Conservation (phyloP, 2,797 vertebrate species). For the Prunella strophiata region DNA sequence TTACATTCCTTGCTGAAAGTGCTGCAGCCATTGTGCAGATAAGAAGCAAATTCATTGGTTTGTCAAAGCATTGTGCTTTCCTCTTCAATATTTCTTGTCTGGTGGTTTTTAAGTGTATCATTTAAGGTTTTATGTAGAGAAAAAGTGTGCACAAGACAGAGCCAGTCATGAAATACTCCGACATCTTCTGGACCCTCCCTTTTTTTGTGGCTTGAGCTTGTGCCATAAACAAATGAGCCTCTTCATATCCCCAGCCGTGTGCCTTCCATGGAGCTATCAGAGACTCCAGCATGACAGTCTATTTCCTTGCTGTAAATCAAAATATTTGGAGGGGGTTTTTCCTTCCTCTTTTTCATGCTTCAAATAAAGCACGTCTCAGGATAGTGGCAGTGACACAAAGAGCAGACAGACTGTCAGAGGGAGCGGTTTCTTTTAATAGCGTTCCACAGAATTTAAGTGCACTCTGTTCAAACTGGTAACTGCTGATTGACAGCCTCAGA, state of each 20-base stretch:
- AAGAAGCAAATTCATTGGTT: neutral
- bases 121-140: neutral
- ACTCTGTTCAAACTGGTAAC: neutral
- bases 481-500: neutral
- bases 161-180: neutral
- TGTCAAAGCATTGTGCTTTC: neutral
- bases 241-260: rapidly evolving
- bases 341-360: neutral
- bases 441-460: neutral
- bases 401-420: neutral
- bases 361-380: neutral
- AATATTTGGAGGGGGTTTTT: neutral
- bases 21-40: neutral
- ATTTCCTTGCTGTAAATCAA: neutral
- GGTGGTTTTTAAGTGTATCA: neutral
- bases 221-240: neutral
- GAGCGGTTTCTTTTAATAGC: neutral
- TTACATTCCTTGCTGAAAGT: neutral
- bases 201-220: neutral
- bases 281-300: neutral
- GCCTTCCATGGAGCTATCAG: neutral
- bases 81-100: neutral
- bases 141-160: neutral
- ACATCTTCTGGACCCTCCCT: neutral
- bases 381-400: neutral